Percentiles rank a stretch among this genome's conserved stretches.
These are phyloP conservation scores for Sebastes itinus DNA, from an alignment of 2,797 vertebrate species.

Conservation along the genomic window DNA sequence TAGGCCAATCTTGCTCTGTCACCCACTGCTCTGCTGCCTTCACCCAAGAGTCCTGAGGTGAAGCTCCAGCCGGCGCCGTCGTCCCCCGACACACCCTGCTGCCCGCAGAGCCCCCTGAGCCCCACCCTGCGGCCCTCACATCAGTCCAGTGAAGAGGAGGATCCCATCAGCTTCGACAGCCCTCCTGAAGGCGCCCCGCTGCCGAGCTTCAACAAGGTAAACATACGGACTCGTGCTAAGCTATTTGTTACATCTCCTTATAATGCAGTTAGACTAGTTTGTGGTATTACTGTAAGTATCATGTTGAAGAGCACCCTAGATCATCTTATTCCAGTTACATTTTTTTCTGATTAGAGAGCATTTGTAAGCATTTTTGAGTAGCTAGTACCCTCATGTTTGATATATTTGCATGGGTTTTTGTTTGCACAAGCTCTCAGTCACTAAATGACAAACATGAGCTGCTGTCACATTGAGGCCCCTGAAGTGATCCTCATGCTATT, in stretches of 20 bases:
- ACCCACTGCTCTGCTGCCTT: constrained; percentile 74
- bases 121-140: constrained; percentile 43
- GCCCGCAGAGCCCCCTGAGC: constrained; percentile 42
- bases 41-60: constrained; percentile 76
- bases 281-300: not conserved
- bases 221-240: not conserved
- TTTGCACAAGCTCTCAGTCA: not conserved
- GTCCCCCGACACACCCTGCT: constrained; percentile 49
- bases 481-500: constrained; percentile 19
- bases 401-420: not conserved
- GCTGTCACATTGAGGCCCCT: constrained; percentile 7
- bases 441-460: not conserved
- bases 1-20: constrained; percentile 84
- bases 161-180: constrained; percentile 73
- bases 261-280: not conserved
- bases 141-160: constrained; percentile 75
- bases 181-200: constrained; percentile 75
- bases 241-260: not conserved
- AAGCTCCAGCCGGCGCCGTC: constrained; percentile 66
- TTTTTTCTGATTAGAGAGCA: not conserved
- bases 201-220: constrained; percentile 83
- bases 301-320: not conserved
- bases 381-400: not conserved
- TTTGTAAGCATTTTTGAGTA: not conserved
- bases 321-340: not conserved